Conservation (phyloP, 2,797 vertebrate genomes). For the Avahi laniger region DNA sequence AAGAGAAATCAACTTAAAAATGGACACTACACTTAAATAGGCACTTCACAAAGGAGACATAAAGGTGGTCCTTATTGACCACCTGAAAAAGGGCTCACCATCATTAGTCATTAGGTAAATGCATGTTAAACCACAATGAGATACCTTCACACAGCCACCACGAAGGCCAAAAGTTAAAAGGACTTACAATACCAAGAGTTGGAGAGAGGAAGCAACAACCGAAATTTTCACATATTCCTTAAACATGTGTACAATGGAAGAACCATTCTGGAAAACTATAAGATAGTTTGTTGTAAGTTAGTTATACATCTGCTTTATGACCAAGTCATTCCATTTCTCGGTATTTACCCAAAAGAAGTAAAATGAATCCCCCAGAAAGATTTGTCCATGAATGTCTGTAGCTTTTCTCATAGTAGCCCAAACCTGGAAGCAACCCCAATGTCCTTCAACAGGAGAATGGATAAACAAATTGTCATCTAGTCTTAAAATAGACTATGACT, state of each 20-base stretch:
- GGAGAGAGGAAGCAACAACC: not conserved
- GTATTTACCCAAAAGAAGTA: not conserved
- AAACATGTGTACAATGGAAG: not conserved
- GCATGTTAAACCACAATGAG: not conserved
- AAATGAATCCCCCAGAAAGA: not conserved
- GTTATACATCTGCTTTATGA: not conserved
- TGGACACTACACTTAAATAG: not conserved
- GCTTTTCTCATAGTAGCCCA: not conserved
- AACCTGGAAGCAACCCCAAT: not conserved
- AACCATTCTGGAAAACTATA: not conserved
- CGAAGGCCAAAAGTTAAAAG: not conserved
- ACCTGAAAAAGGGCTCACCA: not conserved
- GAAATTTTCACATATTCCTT: not conserved
- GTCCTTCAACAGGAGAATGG: not conserved
- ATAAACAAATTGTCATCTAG: not conserved
- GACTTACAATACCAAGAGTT: not conserved
- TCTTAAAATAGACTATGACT: not conserved
- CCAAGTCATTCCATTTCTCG: not conserved
- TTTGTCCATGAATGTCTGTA: not conserved
- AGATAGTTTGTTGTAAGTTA: not conserved
- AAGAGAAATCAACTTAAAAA: slow-evolving; percentile 11
- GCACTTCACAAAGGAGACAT: not conserved
- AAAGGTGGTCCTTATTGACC: not conserved
- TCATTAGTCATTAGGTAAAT: not conserved
- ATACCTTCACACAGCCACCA: not conserved